phyloP scores from a whole-genome alignment of 2,888 invertebrate species.

The Sphaeridia pumilis region DNA sequence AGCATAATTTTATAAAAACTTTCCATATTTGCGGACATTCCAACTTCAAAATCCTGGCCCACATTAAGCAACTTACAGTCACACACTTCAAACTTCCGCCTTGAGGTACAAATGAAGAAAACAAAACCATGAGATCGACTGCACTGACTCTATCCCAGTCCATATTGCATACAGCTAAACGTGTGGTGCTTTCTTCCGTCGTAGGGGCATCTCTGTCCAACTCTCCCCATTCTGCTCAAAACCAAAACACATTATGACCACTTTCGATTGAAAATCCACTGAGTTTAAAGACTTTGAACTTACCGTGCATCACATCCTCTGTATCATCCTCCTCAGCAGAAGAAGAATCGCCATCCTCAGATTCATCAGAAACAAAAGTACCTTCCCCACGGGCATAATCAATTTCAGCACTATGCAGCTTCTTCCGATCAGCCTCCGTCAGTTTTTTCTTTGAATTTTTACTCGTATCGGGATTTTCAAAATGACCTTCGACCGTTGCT shows the following conservation, averaged over 20 bases:
- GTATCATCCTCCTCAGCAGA: conserved; percentile 44
- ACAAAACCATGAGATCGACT: conserved; percentile 71
- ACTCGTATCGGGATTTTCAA: conserved; percentile 23
- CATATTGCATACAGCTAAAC: conserved; percentile 91
- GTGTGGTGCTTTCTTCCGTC: conserved; percentile 61
- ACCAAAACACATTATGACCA: too few relatives aligned
- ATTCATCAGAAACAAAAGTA: conserved; percentile 57
- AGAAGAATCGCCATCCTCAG: conserved; percentile 55
- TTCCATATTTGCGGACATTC: neutral
- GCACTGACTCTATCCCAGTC: conserved; percentile 96
- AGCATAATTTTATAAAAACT: neutral
- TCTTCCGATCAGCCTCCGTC: conserved; percentile 50
- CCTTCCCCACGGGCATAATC: conserved; percentile 78
- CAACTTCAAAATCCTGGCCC: neutral
- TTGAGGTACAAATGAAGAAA: conserved; percentile 78
- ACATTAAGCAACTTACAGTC: conserved; percentile 43
- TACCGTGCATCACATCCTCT: conserved; percentile 25
- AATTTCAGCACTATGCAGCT: conserved; percentile 56
- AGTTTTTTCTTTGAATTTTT: conserved; percentile 17
- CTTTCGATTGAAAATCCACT: neutral
- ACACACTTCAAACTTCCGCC: conserved; percentile 64
- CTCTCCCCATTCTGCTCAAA: conserved; percentile 64
- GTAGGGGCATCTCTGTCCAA: conserved; percentile 72
- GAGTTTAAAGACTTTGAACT: neutral
- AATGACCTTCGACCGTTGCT: conserved; percentile 38